These are phyloP conservation scores for Oryzias dopingdopingensis DNA, from an alignment of 2,797 vertebrate species.

Conservation along the genomic window DNA sequence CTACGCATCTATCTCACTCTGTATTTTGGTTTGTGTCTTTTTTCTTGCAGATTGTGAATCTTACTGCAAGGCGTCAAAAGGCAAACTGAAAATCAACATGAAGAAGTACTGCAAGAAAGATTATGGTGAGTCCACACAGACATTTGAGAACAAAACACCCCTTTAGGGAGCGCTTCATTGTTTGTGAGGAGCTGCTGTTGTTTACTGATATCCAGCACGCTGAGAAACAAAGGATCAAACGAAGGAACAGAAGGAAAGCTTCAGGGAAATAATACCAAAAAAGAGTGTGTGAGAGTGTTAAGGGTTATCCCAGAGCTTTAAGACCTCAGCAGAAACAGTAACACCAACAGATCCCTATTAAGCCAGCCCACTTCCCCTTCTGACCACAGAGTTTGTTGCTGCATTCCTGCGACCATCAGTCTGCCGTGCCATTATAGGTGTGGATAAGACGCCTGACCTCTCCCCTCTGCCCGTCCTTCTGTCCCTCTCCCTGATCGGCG, in stretches of 20 bases:
- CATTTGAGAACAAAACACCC: slow-evolving; percentile 7
- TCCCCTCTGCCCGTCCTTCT: slow-evolving; percentile 42
- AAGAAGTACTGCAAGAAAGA: slow-evolving; percentile 99
- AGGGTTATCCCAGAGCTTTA: slow-evolving; percentile 62
- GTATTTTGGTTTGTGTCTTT: neutral
- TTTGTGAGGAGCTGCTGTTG: slow-evolving; percentile 18
- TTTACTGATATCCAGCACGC: slow-evolving; percentile 48
- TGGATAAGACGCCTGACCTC: slow-evolving; percentile 74
- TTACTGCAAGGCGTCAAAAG: slow-evolving; percentile 98
- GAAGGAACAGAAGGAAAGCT: slow-evolving; percentile 31
- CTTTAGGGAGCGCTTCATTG: too few relatives aligned
- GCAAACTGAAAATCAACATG: slow-evolving; percentile 99
- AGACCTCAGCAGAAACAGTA: slow-evolving; percentile 71
- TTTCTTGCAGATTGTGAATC: slow-evolving; percentile 85
- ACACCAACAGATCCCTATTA: slow-evolving; percentile 82
- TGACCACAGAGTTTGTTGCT: slow-evolving; percentile 27
- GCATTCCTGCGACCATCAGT: slow-evolving; percentile 74
- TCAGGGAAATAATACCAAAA: slow-evolving; percentile 39
- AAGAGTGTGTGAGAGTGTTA: slow-evolving; percentile 13
- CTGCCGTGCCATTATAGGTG: slow-evolving; percentile 74
- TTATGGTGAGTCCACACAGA: slow-evolving; percentile 86
- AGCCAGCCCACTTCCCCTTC: slow-evolving; percentile 56
- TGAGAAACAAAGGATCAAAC: slow-evolving; percentile 69
- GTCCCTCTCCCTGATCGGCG: slow-evolving; percentile 52
- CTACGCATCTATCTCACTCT: neutral